These are phyloP conservation scores for Tipula confusa DNA, from an alignment of 2,888 invertebrate species.

Conservation along the genomic window DNA sequence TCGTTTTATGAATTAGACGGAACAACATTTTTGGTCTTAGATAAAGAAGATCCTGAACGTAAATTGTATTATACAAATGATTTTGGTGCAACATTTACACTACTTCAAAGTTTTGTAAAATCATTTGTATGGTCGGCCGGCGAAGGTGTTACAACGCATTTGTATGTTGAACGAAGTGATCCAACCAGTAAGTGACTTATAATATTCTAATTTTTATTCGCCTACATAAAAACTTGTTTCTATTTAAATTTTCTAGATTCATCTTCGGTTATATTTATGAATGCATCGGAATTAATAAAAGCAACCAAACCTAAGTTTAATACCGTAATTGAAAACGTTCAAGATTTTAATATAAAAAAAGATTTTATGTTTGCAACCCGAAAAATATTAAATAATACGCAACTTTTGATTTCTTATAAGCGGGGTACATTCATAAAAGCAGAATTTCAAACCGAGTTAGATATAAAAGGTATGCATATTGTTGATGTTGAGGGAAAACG, in stretches of 20 bases:
- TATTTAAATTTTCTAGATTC: slow-evolving; percentile 38
- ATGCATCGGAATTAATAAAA: slow-evolving; percentile 38
- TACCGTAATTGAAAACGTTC: slow-evolving; percentile 60
- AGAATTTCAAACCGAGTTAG: slow-evolving; percentile 67
- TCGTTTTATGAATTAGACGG: slow-evolving; percentile 69
- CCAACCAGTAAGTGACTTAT: slow-evolving; percentile 51
- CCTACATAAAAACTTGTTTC: not conserved
- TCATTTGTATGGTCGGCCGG: slow-evolving; percentile 69
- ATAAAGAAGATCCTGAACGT: slow-evolving; percentile 63
- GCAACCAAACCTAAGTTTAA: slow-evolving; percentile 37
- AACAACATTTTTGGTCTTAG: slow-evolving; percentile 66
- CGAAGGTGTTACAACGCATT: slow-evolving; percentile 52
- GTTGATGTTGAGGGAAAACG: slow-evolving; percentile 78
- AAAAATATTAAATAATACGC: slow-evolving; percentile 54
- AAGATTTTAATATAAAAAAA: slow-evolving; percentile 77
- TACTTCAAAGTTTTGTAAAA: slow-evolving; percentile 69
- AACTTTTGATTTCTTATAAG: slow-evolving; percentile 73
- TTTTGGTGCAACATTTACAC: slow-evolving; percentile 67
- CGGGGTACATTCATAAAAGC: slow-evolving; percentile 66
- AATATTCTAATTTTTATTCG: not conserved
- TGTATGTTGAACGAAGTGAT: slow-evolving; percentile 67
- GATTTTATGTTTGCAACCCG: slow-evolving; percentile 83
- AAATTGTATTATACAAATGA: slow-evolving; percentile 71
- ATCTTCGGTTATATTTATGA: slow-evolving; percentile 39
- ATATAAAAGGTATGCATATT: slow-evolving; percentile 63